phyloP scores from a whole-genome alignment of 2,113 vertebrate species.

The Antechinus flavipes region DNA sequence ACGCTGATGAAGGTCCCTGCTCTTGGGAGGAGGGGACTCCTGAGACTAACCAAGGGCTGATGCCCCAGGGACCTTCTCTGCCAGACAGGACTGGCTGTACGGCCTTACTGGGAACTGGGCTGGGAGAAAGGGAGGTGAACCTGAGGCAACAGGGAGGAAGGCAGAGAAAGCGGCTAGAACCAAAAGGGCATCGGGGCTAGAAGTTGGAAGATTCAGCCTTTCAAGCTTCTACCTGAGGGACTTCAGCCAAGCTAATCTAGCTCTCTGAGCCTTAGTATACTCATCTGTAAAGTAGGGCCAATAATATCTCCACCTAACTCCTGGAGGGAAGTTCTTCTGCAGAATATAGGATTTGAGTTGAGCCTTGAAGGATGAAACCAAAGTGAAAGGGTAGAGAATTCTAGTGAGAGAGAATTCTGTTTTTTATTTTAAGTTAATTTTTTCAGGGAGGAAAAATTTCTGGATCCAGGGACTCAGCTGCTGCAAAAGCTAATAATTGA shows the following conservation, averaged over 20 bases:
- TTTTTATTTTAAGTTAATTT: too few species aligned
- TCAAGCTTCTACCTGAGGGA: background rate
- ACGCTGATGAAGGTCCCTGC: background rate
- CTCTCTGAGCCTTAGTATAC: background rate
- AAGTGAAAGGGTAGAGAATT: background rate
- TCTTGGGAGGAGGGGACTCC: background rate
- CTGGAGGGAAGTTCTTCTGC: background rate
- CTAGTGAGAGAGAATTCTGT: too few species aligned
- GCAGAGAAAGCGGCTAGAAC: background rate
- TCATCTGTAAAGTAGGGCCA: background rate
- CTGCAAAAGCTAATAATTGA: background rate
- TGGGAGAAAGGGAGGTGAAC: background rate
- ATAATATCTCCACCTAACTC: background rate
- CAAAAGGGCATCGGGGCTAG: background rate
- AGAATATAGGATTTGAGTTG: background rate
- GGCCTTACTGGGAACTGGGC: background rate
- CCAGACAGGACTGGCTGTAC: background rate
- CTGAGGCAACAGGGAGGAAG: background rate
- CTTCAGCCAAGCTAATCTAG: background rate
- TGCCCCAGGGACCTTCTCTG: background rate
- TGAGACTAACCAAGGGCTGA: background rate
- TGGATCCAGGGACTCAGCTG: background rate
- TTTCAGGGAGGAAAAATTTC: too few species aligned
- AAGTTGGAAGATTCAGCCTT: background rate
- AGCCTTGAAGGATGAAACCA: background rate